These are phyloP conservation scores for Dasyprocta punctata DNA, from an alignment of 2,113 vertebrate genomes.

Conservation along the genomic window DNA sequence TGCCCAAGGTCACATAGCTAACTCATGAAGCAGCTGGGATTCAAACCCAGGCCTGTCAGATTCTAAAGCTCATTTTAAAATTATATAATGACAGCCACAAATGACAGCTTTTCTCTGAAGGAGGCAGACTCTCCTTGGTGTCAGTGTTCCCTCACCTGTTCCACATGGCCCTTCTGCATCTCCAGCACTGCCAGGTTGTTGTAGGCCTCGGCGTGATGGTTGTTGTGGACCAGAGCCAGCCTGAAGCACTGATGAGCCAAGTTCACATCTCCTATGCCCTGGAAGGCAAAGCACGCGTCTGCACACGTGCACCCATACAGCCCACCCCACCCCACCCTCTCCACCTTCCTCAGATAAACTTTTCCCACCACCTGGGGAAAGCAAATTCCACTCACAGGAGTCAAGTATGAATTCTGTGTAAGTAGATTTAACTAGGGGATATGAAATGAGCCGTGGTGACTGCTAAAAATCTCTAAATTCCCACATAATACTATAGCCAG, in stretches of 20 bases:
- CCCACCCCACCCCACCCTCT: background rate
- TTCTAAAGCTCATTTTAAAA: background rate
- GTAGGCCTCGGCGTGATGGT: slow-evolving; percentile 95
- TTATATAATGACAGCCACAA: accelerated
- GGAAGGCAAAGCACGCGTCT: background rate
- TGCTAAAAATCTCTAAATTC: background rate
- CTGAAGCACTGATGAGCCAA: slow-evolving; percentile 97
- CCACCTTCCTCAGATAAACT: background rate
- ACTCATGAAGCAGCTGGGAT: background rate
- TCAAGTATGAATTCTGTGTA: background rate
- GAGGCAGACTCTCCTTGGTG: accelerated
- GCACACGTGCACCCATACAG: background rate
- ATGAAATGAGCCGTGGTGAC: background rate
- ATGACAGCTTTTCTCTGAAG: background rate
- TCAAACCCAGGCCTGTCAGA: background rate
- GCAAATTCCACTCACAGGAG: background rate
- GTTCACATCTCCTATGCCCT: slow-evolving; percentile 94
- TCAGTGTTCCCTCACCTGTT: slow-evolving; percentile 90
- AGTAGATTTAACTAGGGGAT: background rate
- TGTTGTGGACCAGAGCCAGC: slow-evolving; percentile 94
- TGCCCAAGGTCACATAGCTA: background rate
- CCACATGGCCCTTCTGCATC: slow-evolving; percentile 92
- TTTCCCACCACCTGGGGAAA: background rate
- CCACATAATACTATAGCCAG: background rate
- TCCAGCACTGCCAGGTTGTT: slow-evolving; percentile 98